These are phyloP conservation scores for Sinocyclocheilus maitianheensis DNA, from an alignment of 2,113 vertebrate genomes.

Conservation along the genomic window DNA sequence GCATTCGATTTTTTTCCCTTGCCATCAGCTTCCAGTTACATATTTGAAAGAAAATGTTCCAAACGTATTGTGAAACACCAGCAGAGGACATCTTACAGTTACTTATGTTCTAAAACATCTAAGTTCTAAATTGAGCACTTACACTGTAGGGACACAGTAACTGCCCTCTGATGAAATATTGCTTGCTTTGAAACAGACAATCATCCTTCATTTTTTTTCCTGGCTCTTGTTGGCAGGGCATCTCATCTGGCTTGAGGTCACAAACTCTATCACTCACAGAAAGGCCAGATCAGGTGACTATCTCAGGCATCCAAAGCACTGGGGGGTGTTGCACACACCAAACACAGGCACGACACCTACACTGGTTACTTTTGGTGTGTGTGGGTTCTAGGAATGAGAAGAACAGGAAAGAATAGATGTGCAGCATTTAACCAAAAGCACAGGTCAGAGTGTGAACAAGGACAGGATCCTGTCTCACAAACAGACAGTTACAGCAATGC, in stretches of 20 bases:
- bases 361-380: conserved; percentile 36
- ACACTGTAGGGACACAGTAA: neutral
- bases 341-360: conserved; percentile 42
- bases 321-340: conserved; percentile 2
- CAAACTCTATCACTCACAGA: conserved; percentile 32
- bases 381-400: conserved; percentile 21
- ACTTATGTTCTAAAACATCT: neutral
- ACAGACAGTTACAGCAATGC: conserved; percentile 8
- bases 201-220: conserved; percentile 39
- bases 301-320: conserved; percentile 28
- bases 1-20: neutral
- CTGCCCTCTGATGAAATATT: conserved; percentile 30
- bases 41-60: neutral
- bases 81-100: neutral
- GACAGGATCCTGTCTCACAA: conserved; percentile 15
- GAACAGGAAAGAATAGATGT: conserved; percentile 19
- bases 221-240: conserved; percentile 24
- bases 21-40: neutral
- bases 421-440: conserved; percentile 43
- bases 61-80: neutral
- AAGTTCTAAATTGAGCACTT: neutral
- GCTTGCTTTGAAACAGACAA: neutral
- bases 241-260: conserved; percentile 49
- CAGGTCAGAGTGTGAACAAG: conserved; percentile 31
- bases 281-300: conserved; percentile 47